Evolutionary conservation across 2,888 invertebrate genomes (phyloP), one percentile per base, ranked within the genome.

Genomic region (Girardia tigrina): DNA sequence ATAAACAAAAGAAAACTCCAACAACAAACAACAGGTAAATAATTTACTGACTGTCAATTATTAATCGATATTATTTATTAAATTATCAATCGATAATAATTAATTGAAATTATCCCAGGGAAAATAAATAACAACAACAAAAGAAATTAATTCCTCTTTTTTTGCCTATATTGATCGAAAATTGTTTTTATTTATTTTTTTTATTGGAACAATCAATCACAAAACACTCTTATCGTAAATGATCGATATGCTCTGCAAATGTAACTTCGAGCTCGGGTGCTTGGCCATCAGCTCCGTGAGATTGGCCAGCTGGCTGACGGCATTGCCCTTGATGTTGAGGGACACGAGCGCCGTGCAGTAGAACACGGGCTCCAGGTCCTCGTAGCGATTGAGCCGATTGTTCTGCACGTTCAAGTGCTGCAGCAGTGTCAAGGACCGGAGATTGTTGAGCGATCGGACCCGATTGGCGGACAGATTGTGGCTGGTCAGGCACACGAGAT

Each of bases 241-340:
- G 14, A 74, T 70, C 6, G 56, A 23, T 1, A 74, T 36, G 4
- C 42, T 8, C 14, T 74, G 20, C 8, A 26, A n/a, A 26, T 74
- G 74, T 6, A 70, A 23, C 42, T 70, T 74, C n/a, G 69, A 26
- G 20, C 42, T 36, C 6, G 74, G 74, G 26, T 74, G 74, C 26
- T 26, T 20, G 2, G 69, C 42, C 1, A 74, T 28, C 8, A 36
- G 6, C 26, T 74, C 74, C 14, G 74, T 74, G 1, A 74, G 23
- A 74, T 70, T 42, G 16, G 42, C 1, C n/a, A 74, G 26, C n/a
- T 74, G 27, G 27, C 26, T 42, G 1, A 74, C 74, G 1, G 72
- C 12, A 70, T 74, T 74, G 8, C 74, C 74, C 26, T 36, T 70
- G 74, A 74, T 26, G n/a, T 42, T 42, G 8, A 74, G 72, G n/a